Evolutionary conservation across 2,113 vertebrate genomes (phyloP), one percentile per base, ranked within the genome.

Genomic region (Oncorhynchus nerka): DNA sequence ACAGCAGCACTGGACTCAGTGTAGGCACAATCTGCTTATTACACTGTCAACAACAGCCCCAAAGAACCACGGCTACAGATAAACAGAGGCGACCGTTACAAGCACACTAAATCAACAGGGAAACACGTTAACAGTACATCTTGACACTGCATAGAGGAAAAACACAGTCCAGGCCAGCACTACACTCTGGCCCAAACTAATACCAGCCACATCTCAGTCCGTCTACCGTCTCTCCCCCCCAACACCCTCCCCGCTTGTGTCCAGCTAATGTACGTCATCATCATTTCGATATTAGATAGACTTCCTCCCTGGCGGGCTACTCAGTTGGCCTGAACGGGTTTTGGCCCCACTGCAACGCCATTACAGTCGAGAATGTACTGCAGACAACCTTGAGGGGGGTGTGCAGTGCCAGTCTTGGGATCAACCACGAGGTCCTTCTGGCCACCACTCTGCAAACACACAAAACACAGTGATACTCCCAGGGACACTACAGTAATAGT

Each of bases 301-400:
- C 74, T 39, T 57, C 7, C 34, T 83, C 39, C 9, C 77, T 83
- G 83, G 79, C 84, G 83, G 84, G 66, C 90, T 65, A 82, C 84
- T 94, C 95, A 99, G 92, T 96, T 97, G 89, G 96, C 96, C 95
- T 96, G 96, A 91, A 97, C 96, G 88, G 95, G 95, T 94, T 97
- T 98, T 84, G 95, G 95, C 92, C 96, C 95, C 93, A 96, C 96
- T 89, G 96, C 95, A 90, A 97, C 95, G 86, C 97, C 96, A 92
- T 98, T 98, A 94, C 97, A 98, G 94, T 98, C 97, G 87, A 98
- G 96, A 94, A 98, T 98, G 93, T 98, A 99, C 95, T 98, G 97
- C 95, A 97, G 95, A 93, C 97, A 99, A 94, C 97, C 96, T 95
- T 98, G 97, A 87, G 97, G 96, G n/a, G 96, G 94, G 92, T 92